A percentile compares a stretch with the other conserved stretches of the same genome.
Conservation (phyloP, 2,113 vertebrate species). For the Pelusios castaneus region DNA sequence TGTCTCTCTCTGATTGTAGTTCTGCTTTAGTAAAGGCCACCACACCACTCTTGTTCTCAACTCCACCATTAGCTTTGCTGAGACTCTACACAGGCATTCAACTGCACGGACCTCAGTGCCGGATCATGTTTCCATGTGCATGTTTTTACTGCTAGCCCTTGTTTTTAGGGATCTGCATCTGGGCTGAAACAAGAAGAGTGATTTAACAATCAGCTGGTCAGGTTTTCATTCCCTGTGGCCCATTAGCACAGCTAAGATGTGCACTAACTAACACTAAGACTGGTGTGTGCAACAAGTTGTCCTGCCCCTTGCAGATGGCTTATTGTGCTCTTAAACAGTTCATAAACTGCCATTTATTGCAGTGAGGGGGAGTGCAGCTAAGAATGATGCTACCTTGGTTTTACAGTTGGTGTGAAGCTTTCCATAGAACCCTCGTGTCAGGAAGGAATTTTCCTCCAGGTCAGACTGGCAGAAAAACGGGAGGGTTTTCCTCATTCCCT, state of each 20-base stretch:
- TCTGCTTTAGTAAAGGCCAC: background rate
- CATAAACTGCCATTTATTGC: background rate
- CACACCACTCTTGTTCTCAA: background rate
- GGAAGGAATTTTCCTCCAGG: no score
- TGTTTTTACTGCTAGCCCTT: background rate
- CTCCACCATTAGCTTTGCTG: background rate
- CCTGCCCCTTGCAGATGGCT: no score
- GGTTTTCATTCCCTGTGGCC: background rate
- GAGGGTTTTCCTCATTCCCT: no score
- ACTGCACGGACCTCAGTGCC: background rate
- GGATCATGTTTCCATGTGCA: background rate
- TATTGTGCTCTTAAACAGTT: background rate
- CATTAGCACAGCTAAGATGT: background rate
- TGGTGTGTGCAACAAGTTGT: background rate
- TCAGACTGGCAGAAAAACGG: no score
- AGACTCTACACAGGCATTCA: background rate
- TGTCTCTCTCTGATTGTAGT: background rate
- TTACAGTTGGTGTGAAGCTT: background rate
- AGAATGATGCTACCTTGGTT: background rate
- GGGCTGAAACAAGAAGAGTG: background rate
- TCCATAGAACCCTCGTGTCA: background rate
- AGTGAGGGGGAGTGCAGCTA: background rate
- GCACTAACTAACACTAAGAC: background rate
- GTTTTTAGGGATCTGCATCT: background rate
- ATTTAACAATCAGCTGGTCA: background rate